phyloP scores from a whole-genome alignment of 2,797 vertebrate genomes.

The Dromococcyx pavoninus region DNA sequence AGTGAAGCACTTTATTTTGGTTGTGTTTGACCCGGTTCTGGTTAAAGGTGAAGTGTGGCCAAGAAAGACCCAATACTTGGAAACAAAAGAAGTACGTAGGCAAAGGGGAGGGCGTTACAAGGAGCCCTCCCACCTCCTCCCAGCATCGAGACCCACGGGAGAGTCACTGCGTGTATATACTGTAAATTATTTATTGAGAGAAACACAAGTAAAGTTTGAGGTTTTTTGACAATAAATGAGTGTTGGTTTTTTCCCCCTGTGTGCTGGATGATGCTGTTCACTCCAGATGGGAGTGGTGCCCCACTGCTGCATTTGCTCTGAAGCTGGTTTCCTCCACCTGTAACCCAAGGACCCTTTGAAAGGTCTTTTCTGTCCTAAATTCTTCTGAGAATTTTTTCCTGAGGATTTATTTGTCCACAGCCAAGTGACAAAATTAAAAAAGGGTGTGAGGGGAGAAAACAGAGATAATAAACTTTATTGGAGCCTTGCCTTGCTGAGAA shows the following conservation, averaged over 20 bases:
- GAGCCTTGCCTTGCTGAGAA: accelerated
- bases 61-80: constrained; percentile 51
- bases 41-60: constrained; percentile 72
- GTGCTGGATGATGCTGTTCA: neutral
- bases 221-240: constrained; percentile 27
- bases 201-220: constrained; percentile 79
- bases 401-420: neutral
- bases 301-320: neutral
- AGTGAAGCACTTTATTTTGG: constrained; percentile 85
- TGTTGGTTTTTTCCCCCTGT: neutral
- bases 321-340: neutral
- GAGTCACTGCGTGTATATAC: constrained; percentile 87
- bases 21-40: constrained; percentile 75
- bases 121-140: constrained; percentile 20
- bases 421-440: neutral
- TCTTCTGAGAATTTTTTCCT: neutral
- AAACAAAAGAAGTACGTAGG: constrained; percentile 12
- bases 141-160: constrained; percentile 78
- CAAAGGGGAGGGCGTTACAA: neutral
- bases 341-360: neutral
- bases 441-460: neutral
- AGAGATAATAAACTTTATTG: accelerated
- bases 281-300: accelerated
- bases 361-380: neutral
- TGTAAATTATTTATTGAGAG: constrained; percentile 99